Percentiles rank a stretch among this genome's conserved stretches.
These are phyloP conservation scores for Speoplatyrhinus poulsoni DNA, from an alignment of 2,113 vertebrate genomes.

Conservation along the genomic window DNA sequence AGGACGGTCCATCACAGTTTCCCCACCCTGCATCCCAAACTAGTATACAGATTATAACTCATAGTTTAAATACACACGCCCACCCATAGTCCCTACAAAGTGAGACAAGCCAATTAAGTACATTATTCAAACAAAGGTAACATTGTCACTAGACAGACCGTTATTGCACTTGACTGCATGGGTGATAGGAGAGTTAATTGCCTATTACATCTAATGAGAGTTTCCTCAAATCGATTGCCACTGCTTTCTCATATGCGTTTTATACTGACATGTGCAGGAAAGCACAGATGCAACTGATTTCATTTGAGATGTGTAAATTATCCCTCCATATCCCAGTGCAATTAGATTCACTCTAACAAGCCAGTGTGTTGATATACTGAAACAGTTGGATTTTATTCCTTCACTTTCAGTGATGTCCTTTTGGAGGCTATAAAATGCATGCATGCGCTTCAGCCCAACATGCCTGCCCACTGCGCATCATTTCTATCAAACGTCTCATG, in stretches of 20 bases:
- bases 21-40: too few relatives aligned
- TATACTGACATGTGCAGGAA: slow-evolving; percentile 2
- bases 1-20: too few relatives aligned
- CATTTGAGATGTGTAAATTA: slow-evolving; percentile 48
- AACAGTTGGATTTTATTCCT: slow-evolving; percentile 33
- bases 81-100: too few relatives aligned
- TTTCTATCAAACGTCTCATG: slow-evolving; percentile 22
- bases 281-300: slow-evolving; percentile 24
- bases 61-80: too few relatives aligned
- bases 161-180: slow-evolving; percentile 28
- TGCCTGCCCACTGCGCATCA: background rate
- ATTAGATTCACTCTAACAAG: slow-evolving; percentile 34
- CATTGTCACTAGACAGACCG: slow-evolving; percentile 16
- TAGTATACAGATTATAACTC: too few relatives aligned
- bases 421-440: slow-evolving; percentile 1
- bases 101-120: slow-evolving; percentile 22
- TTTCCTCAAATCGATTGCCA: slow-evolving; percentile 29
- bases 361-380: slow-evolving; percentile 11
- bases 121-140: slow-evolving; percentile 25
- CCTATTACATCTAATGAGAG: slow-evolving; percentile 18
- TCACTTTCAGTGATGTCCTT: slow-evolving; percentile 16
- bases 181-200: slow-evolving; percentile 33
- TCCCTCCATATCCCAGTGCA: slow-evolving; percentile 20
- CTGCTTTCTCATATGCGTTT: slow-evolving; percentile 8
- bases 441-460: background rate